Base-by-base conservation (phyloP, 2,888 invertebrate species). In the Alitta virens region DNA sequence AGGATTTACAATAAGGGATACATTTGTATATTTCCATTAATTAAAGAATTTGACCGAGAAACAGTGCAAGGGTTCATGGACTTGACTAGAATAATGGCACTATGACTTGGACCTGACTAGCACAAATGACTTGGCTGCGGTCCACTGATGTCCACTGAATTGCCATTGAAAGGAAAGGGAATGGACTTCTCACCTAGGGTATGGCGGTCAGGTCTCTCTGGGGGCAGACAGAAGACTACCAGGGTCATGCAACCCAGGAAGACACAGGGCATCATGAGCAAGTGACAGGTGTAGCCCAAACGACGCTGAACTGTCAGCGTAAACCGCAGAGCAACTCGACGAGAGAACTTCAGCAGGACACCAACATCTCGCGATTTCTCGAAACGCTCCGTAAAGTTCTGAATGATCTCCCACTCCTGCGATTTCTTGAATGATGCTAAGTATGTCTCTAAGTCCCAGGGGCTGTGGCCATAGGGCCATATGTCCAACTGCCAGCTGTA, bases 231-330 rank as follows among this genome's bases (percentile, higher is more conserved):
- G 57, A 64, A 64, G 43, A 64, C 55, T n/a, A 61, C 40, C 9
- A 54, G 21, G 16, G 62, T 62, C 42, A 64, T 46, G 25, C 40
- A 43, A 9, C 54, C 40, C 26, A 64, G 64, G 46, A 61, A 55
- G 40, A 57, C 27, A 33, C 61, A 61, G n/a, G 64, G 64, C 40
- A 64, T 16, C 60, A 58, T 61, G 46, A 64, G 64, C 53, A 64
- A 24, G 54, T 50, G 40, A 18, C 55, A 54, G 18, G 53, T 64
- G 54, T 64, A 64, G 25, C 62, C 62, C n/a, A 49, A 33, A 12
- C 56, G 46, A 1, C 64, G 23, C 18, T 46, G 49, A 14, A 62
- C 27, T n/a, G 57, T 18, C 54, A 64, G 54, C 0, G 46, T 40
- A 50, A 64, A 64, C 3, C 55, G 43, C 26, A 64, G 49, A 24